Base-by-base conservation (phyloP, 1,140 invertebrate genomes). In the Drosophila subobscura region DNA sequence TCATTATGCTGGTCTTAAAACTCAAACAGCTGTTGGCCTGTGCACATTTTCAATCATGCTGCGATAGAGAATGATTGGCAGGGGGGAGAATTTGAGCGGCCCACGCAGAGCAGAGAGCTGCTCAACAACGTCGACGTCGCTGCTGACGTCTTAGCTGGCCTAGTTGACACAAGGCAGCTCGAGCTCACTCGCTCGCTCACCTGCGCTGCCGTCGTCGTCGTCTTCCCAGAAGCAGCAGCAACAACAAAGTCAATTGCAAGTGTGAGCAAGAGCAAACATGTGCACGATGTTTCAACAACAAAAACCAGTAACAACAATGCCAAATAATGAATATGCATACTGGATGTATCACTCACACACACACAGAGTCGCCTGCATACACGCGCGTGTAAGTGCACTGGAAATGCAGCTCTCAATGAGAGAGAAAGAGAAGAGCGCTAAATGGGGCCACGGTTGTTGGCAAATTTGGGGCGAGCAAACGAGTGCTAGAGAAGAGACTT, bases 401-500 rank as follows among this genome's bases (percentile, higher is more conserved):
- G 57, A 57, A 75, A 60, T 79, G 77, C 56, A 84, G 60, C 66
- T 50, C 41, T 59, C 20, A 46, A 44, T 37, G 51, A 52, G 46
- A 73, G 55, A 55, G 46, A 51, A 40, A 33, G 52, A 40, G 51
- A 55, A 16, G n/a, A 46, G 54, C 20, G 44, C 42, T 25, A 84
- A 83, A 79, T 84, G 64, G 72, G 81, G 83, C 81, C 81, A 86
- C 65, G 81, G 78, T 60, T 79, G 65, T 59, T 79, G 64, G 41
- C 73, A 65, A 88, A 88, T 85, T 67, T 85, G 65, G 81, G 78
- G 49, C 79, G 74, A 71, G 41, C 70, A 73, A 25, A 27, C n/a
- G 51, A 54, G 47, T 59, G 42, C 47, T 8, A 46, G 44, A 22
- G 6, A 72, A 53, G 57, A 59, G 33, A 77, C 73, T 85, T 77